These are phyloP conservation scores for Parazoanthus swiftii DNA, from an alignment of 92 coral and sea anemone species.

Conservation along the genomic window DNA sequence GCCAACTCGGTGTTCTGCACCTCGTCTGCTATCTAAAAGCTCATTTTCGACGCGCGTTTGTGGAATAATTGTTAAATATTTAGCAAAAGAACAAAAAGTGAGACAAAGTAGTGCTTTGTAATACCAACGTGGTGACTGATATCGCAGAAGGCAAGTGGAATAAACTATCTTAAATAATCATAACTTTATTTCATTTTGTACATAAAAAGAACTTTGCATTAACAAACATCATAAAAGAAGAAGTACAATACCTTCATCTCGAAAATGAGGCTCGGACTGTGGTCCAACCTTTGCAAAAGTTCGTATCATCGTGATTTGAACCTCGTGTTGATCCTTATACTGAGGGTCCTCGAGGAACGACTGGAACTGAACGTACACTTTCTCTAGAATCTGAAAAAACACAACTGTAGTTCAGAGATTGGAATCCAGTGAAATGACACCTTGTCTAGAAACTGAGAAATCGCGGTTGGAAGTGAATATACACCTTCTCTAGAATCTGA, in stretches of 20 bases:
- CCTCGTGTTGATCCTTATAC: constrained; percentile 93
- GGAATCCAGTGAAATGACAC: constrained; percentile 3
- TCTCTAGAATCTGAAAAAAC: constrained; percentile 79
- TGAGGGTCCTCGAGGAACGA: constrained; percentile 92
- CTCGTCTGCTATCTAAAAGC: too few relatives aligned
- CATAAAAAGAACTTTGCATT: neutral
- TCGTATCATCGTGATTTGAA: constrained; percentile 89
- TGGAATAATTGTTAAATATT: too few relatives aligned
- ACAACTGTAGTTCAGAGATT: neutral
- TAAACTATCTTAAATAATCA: neutral
- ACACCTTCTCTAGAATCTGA: too few relatives aligned
- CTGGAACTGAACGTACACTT: constrained; percentile 95
- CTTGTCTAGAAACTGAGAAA: constrained; percentile 50
- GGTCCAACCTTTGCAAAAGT: constrained; percentile 98
- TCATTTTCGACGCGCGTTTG: too few relatives aligned
- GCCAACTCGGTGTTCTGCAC: too few relatives aligned
- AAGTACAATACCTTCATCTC: constrained; percentile 83
- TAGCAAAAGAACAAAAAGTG: too few relatives aligned
- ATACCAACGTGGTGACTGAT: too few relatives aligned
- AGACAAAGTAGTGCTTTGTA: too few relatives aligned
- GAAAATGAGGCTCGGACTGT: constrained; percentile 97
- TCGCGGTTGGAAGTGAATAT: neutral
- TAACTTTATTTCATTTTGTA: too few relatives aligned
- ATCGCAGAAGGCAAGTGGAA: too few relatives aligned
- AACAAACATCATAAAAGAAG: neutral